Evolutionary conservation across 2,797 vertebrate genomes (phyloP).

Genomic region (Sebastiscus albofasciatus): DNA sequence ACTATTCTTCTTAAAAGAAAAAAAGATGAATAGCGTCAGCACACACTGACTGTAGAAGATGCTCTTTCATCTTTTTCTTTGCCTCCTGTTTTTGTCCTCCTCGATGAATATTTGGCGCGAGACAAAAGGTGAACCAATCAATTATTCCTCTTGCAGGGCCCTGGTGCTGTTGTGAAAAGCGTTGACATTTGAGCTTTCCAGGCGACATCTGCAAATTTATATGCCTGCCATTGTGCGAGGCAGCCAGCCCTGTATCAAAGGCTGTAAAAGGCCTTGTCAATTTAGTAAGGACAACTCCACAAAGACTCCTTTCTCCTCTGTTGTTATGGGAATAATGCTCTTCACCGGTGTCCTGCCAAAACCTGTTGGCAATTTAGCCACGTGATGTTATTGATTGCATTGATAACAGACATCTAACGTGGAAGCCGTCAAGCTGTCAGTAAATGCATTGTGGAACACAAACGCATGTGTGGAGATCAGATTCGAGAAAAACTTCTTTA

Average conservation of each 20-base stretch:
- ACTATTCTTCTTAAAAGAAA: not conserved
- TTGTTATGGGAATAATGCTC: conserved; percentile 69
- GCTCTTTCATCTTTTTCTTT: conserved; percentile 78
- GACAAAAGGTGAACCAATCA: conserved; percentile 94
- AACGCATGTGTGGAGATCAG: not conserved
- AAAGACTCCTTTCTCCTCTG: conserved; percentile 88
- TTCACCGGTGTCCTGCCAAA: conserved; percentile 62
- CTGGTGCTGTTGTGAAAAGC: conserved; percentile 92
- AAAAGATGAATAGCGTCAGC: not conserved
- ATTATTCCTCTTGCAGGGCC: conserved; percentile 93
- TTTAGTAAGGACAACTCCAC: conserved; percentile 93
- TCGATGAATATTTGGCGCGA: conserved; percentile 95
- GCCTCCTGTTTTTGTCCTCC: conserved; percentile 83
- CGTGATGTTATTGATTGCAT: conserved; percentile 60
- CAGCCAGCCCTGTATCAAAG: conserved; percentile 92
- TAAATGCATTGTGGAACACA: not conserved
- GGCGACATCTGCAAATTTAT: conserved; percentile 98
- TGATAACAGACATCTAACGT: conserved; percentile 53
- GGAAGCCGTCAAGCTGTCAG: conserved; percentile 30
- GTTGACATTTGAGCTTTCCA: conserved; percentile 98
- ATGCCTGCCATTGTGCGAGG: conserved; percentile 95
- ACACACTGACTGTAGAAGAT: conserved; percentile 81
- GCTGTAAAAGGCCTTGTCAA: conserved; percentile 97
- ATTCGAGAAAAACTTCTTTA: not conserved
- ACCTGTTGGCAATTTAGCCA: conserved; percentile 47